Base-by-base conservation (phyloP, 2,797 vertebrate species). In the Dromococcyx pavoninus region DNA sequence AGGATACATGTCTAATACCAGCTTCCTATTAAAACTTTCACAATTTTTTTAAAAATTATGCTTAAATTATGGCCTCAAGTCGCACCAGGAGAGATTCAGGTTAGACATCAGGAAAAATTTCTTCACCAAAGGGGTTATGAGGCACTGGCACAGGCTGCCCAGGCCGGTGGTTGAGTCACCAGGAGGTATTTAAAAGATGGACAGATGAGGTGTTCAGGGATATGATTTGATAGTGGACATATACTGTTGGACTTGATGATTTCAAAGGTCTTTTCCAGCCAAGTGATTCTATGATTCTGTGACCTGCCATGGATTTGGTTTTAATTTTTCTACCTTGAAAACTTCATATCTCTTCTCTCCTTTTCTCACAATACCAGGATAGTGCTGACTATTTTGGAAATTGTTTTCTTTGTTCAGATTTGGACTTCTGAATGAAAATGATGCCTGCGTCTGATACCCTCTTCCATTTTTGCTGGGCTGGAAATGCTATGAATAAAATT, bases 1-100 rank as follows among this genome's bases (percentile, higher is more conserved):
- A 93, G 50, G 44, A 54, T 83, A 27, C 30, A 17, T 67, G 32
- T 78, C 11, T 84, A 69, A 64, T 75, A 76, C 27, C 35, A 67
- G 32, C 61, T 91, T 92, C 64, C 64, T 91, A 60, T 74, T 88
- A 76, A 79, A 81, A 88, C 76, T 87, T 95, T 77, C 56, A 82
- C 60, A 74, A 41, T 54, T 82, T 71, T 43, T 85, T 92, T 91
- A 50, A 10, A 88, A 88, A 88, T 43, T 67, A 22, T 79, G 35
- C 53, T 73, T 79, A 22, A n/a, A 41, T 14, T 41, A 41, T 41
- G 39, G 39, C 39, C 39, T 41, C 39, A 41, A 41, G 14, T 41
- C 41, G 39, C 10, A 41, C 39, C 39, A 41, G 14, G 39, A 41
- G 39, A 41, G 14, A 39, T 41, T 41, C 39, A 41, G 39, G 41